Evolutionary conservation across 2,797 vertebrate species (phyloP).

Genomic region (Steatocranus sp.): DNA sequence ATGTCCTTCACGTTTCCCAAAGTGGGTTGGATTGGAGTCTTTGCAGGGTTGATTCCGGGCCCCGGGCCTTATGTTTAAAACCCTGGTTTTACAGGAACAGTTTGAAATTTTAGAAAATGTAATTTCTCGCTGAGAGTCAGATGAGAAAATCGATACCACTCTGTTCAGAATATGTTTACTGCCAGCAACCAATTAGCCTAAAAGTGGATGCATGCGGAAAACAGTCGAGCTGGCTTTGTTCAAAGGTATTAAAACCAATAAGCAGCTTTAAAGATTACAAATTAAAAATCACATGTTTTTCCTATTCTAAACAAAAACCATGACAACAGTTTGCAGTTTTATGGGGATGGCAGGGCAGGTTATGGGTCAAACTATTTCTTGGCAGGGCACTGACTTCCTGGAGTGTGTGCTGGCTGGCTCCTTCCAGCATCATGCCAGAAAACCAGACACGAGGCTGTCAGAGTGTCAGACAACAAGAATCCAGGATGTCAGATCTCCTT

Average conservation of each 20-base stretch:
- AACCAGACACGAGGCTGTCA: not conserved
- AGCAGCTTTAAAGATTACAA: not conserved
- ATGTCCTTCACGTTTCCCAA: not conserved
- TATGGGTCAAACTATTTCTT: not conserved
- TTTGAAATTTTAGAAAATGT: not conserved
- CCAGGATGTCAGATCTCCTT: not conserved
- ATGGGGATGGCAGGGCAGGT: not conserved
- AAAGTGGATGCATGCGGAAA: not conserved
- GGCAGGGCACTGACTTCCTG: not conserved
- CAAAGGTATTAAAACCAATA: not conserved
- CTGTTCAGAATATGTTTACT: not conserved
- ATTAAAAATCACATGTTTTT: not conserved
- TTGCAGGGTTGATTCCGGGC: not conserved
- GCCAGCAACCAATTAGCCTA: not conserved
- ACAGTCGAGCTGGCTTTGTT: not conserved
- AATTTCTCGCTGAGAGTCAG: not conserved
- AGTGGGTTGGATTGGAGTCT: not conserved
- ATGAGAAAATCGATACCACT: not conserved
- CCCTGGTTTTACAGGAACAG: not conserved
- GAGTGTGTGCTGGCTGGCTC: not conserved
- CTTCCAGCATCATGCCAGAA: not conserved
- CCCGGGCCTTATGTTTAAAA: not conserved
- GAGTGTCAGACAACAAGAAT: not conserved
- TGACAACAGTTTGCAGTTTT: not conserved
- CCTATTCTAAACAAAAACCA: not conserved